Evolutionary conservation across 2,797 vertebrate genomes (phyloP).

Genomic region (Aselliscus stoliczkanus): DNA sequence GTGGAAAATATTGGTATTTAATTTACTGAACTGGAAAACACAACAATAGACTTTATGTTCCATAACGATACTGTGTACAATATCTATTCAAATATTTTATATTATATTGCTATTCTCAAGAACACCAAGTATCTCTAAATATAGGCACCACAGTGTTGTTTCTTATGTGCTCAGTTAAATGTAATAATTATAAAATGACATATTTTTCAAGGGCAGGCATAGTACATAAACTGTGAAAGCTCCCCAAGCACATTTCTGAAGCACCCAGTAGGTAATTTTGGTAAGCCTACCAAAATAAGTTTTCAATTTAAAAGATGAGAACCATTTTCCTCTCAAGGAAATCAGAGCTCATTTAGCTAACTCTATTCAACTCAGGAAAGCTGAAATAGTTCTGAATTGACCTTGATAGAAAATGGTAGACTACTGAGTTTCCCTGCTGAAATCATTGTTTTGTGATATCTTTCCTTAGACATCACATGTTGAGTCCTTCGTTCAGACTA

Average conservation of each 20-base stretch:
- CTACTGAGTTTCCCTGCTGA: background rate
- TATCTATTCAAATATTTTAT: conserved; percentile 27
- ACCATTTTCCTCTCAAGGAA: background rate
- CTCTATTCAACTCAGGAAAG: background rate
- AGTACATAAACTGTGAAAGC: background rate
- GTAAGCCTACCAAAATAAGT: background rate
- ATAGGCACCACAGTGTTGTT: background rate
- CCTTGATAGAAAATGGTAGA: background rate
- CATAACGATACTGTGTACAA: background rate
- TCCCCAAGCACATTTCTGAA: background rate
- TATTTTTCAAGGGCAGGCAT: background rate
- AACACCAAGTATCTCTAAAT: background rate
- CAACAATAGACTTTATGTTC: background rate
- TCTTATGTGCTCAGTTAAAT: background rate
- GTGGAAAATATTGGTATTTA: background rate
- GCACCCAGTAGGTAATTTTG: background rate
- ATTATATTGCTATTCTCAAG: background rate
- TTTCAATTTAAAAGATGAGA: background rate
- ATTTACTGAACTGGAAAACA: conserved; percentile 24
- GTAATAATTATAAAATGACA: background rate
- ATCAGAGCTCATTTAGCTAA: background rate
- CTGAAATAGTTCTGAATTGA: background rate
- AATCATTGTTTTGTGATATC: background rate
- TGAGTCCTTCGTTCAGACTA: background rate
- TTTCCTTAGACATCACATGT: background rate